Percentiles rank a stretch among this genome's conserved stretches.
Evolutionary conservation across 2,888 invertebrate genomes (phyloP).

Genomic region (Andrena praecox): DNA sequence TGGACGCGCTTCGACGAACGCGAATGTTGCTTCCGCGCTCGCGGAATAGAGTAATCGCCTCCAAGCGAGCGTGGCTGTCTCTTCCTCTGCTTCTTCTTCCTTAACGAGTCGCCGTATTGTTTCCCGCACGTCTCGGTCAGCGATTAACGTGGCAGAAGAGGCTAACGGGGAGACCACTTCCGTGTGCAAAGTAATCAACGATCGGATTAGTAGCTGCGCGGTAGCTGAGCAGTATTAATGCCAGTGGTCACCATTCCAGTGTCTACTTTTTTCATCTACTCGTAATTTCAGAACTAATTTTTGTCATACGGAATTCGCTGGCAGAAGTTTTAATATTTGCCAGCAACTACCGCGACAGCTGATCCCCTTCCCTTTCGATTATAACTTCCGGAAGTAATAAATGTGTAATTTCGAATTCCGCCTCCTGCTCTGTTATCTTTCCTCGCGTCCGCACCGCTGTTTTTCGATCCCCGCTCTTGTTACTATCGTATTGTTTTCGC

Average conservation of each 20-base stretch:
- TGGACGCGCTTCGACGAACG: constrained; percentile 9
- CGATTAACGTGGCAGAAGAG: too few relatives aligned
- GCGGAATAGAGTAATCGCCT: neutral
- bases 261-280: neutral
- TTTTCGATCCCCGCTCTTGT: neutral
- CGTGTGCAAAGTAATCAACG: too few relatives aligned
- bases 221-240: too few relatives aligned
- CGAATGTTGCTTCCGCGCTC: neutral
- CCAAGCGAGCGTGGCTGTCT: too few relatives aligned
- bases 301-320: constrained; percentile 1
- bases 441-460: neutral
- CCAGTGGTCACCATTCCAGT: too few relatives aligned
- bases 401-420: too few relatives aligned
- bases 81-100: neutral
- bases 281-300: neutral
- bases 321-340: constrained; percentile 11
- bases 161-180: too few relatives aligned
- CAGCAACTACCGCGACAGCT: neutral
- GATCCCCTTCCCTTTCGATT: too few relatives aligned
- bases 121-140: too few relatives aligned
- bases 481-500: neutral
- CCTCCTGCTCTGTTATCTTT: neutral
- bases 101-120: too few relatives aligned
- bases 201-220: too few relatives aligned
- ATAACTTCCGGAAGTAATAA: too few relatives aligned